These are phyloP conservation scores for Podarcis lilfordi DNA, from an alignment of 2,797 vertebrate species.

Conservation along the genomic window DNA sequence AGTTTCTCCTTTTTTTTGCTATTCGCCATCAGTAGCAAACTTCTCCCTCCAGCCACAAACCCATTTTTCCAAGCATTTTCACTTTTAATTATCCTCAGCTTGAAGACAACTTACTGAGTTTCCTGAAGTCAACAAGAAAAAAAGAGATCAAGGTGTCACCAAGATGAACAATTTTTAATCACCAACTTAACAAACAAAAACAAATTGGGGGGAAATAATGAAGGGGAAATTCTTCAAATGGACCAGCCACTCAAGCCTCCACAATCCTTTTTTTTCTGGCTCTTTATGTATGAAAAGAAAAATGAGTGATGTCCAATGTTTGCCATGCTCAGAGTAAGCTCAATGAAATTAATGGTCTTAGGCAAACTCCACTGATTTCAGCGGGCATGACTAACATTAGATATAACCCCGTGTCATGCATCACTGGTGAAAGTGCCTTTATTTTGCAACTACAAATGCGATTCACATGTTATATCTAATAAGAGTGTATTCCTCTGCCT, in stretches of 20 bases:
- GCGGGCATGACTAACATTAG: too few species aligned
- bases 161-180: slow-evolving; percentile 20
- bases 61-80: neutral
- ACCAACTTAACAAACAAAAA: neutral
- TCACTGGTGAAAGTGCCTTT: too few species aligned
- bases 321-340: too few species aligned
- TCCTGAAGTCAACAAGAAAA: slow-evolving; percentile 18
- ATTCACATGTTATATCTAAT: neutral
- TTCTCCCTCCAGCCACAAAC: neutral
- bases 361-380: too few species aligned
- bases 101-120: neutral
- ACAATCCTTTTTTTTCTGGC: neutral
- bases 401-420: too few species aligned
- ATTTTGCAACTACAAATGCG: too few species aligned
- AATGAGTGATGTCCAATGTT: neutral
- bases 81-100: neutral
- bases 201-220: neutral
- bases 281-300: neutral
- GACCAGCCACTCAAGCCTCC: neutral
- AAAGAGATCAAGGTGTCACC: neutral
- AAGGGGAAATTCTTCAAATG: neutral
- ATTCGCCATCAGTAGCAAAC: neutral
- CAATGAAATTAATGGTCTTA: too few species aligned
- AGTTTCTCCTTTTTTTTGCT: neutral
- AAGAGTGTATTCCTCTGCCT: neutral